Base-by-base conservation (phyloP, 2,797 vertebrate species). In the Cyclopterus lumpus region DNA sequence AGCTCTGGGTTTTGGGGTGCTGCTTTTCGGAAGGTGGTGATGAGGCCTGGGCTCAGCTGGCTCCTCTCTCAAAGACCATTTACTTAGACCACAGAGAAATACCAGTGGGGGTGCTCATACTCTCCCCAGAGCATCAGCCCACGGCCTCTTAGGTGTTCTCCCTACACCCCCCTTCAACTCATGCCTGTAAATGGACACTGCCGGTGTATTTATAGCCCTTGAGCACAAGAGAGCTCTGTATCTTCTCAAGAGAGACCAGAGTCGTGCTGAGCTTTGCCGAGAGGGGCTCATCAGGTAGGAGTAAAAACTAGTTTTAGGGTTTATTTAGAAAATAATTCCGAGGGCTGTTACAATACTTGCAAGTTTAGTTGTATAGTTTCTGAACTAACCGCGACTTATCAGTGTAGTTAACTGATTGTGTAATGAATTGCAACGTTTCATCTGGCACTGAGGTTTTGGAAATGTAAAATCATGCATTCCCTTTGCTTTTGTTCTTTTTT, bases 151-250 rank as follows among this genome's bases (percentile, higher is more conserved):
- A 88, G 88, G 88, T 90, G 90, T 89, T 88, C 69, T 67, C 48
- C 77, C 67, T 15, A 10, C 68, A 57, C 28, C 53, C 74, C 62
- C 54, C 78, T 44, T 73, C 86, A 71, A 36, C 81, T 72, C 71
- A 32, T 80, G 75, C 60, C 77, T 93, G 80, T 82, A 94, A 95
- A 93, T 90, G 94, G 94, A 95, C 92, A 95, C 93, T 89, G 86
- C 84, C 63, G 67, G 85, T 91, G 77, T 96, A 96, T 95, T 95
- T 95, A 93, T 95, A 95, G 93, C 87, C 64, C 51, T 73, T 22
- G 84, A 87, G 90, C 83, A 86, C 82, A 85, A 87, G 83, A 71
- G 2, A 80, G 73, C 81, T 85, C 83, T 89, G 78, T 89, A 90
- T 94, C 85, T 92, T 88, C 49, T 85, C 71, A 12, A 55, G 28